Evolutionary conservation across 2,113 vertebrate species (phyloP), one percentile per base, ranked within the genome.

Genomic region (Toxotes jaculatrix): DNA sequence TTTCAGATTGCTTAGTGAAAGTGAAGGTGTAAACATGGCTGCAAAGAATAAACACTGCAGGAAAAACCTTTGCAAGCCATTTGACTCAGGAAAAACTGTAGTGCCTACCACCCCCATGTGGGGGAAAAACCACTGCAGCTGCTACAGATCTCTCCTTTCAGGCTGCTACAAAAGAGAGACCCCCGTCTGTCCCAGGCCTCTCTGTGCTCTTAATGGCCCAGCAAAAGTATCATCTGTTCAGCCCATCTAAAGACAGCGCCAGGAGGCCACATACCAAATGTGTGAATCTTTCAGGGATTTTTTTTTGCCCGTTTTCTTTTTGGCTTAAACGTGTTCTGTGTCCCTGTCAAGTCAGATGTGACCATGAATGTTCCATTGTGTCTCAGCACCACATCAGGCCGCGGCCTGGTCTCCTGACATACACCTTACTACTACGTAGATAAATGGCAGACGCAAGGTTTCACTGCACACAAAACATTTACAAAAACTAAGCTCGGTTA

Each of bases 71-170:
- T 72, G 34, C 13, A 68, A 77, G 31, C 51, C 12, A 80, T 68
- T 69, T 83, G 80, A 85, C 69, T 85, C 73, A 64, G 55, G 60
- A 71, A 71, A 78, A 89, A 45, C 64, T 47, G 61, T 23, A 76
- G 97, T 90, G 91, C 96, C 96, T 97, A 97, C 96, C 95, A 98
- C 98, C 98, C 97, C 97, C 98, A 96, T 97, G 97, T 92, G n/a
- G 98, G 98, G 97, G 95, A 95, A 96, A 96, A 96, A 94, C 67
- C 96, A 96, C 89, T 83, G 95, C 95, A 95, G 94, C 96, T 95
- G 96, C 96, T 91, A 91, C 91, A 86, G 86, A 91, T 92, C 90
- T 93, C 87, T 90, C 93, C 90, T 96, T 95, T 95, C 83, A 95
- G 91, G 73, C 89, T 68, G 67, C 86, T 89, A 95, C 93, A 95